Base-by-base conservation (phyloP, 2,797 vertebrate genomes). In the Pygocentrus nattereri region DNA sequence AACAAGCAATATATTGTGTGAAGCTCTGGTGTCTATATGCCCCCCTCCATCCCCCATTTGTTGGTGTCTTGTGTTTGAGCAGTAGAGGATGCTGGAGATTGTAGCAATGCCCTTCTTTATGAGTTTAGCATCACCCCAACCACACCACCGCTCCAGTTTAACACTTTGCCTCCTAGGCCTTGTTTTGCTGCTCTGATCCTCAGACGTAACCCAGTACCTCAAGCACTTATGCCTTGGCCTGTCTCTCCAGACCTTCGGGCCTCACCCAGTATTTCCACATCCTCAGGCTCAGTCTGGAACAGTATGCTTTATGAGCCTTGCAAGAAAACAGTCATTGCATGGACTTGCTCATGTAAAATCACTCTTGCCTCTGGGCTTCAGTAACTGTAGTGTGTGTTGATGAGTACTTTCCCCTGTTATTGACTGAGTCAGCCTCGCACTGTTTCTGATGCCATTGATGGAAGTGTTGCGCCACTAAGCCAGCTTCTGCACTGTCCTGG, bases 71-170 rank as follows among this genome's bases (percentile, higher is more conserved):
- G 4, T 78, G 47, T 47, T n/a, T 75, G 68, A 76, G 81, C 80
- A 78, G 80, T 73, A 84, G 82, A 71, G 84, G 81, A 44, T 84
- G 82, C 85, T 87, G 85, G 73, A 84, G 87, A 81, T 84, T 73
- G 76, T 72, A 18, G 56, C 67, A 76, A n/a, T 4, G 49, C 49
- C 31, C 25, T 23, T 16, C 30, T 16, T 30, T 15, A 5, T 27
- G 23, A 19, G n/a, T 16, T 10, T 47, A 21, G 23, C 44, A 11
- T 70, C 16, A 31, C 31, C 18, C 8, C 75, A 25, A n/a, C 16
- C n/a, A 68, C n/a, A 30, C 31, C 31, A 52, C 49, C 74, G 54
- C 10, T 23, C 58, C 31, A 10, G 8, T 10, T 7, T 44, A 44
- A 10, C 4, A 27, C 59, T 30, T 61, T 61, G 27, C 21, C 13